Conservation (phyloP, 2,113 vertebrate species). For the Dromiciops gliroides region DNA sequence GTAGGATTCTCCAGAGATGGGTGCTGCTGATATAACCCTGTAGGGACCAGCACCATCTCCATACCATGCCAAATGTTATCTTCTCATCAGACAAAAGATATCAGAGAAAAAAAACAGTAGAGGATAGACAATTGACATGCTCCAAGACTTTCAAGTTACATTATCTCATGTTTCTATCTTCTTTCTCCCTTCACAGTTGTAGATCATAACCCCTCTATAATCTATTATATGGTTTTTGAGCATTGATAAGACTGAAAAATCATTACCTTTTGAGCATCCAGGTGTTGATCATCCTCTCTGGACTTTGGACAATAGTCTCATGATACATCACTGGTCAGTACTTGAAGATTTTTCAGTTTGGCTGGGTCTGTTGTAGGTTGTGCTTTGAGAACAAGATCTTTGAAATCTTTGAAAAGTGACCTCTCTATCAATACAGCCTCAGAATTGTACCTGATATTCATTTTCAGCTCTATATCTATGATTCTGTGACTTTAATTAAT, state of each 20-base stretch:
- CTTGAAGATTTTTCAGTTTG: not conserved
- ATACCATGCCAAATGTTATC: not conserved
- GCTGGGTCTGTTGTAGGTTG: not conserved
- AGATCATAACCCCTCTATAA: not conserved
- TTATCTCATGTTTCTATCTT: not conserved
- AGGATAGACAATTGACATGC: not conserved
- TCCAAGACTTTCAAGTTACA: not conserved
- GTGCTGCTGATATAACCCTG: not conserved
- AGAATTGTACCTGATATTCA: not conserved
- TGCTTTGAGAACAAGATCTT: not conserved
- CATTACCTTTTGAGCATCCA: not conserved
- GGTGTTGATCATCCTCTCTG: not conserved
- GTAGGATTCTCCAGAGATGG: not conserved
- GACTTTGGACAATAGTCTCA: not conserved
- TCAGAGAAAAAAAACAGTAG: not conserved
- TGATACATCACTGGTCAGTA: not conserved
- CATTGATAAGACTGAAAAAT: not conserved
- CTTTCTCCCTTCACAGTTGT: not conserved
- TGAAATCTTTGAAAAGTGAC: not conserved
- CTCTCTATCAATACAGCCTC: not conserved
- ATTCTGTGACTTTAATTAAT: not conserved
- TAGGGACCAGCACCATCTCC: not conserved
- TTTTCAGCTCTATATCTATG: not conserved
- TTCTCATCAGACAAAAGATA: not conserved
- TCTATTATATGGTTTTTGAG: not conserved